Percentiles rank a stretch among this genome's conserved stretches.
phyloP scores from a whole-genome alignment of 2,888 invertebrate genomes.

The Dascillus cervinus region DNA sequence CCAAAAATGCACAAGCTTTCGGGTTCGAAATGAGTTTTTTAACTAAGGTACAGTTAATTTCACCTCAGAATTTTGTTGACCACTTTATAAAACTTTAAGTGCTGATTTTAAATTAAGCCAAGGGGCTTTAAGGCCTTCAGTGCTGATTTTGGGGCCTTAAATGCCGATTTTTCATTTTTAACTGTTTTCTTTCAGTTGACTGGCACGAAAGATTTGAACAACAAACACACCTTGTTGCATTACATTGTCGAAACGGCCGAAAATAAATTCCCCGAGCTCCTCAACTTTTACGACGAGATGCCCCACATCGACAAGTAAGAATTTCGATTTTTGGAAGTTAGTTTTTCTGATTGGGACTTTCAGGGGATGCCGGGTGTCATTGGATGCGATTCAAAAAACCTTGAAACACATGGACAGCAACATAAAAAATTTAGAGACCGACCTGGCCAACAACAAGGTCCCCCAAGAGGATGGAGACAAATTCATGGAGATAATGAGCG shows the following conservation, averaged over 20 bases:
- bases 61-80: no score
- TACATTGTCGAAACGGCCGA: conserved; percentile 86
- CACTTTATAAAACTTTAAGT: neutral
- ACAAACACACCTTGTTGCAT: conserved; percentile 87
- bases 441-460: conserved; percentile 75
- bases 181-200: conserved; percentile 54
- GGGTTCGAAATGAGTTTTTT: conserved; percentile 96
- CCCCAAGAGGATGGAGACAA: conserved; percentile 75
- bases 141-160: no score
- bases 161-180: no score
- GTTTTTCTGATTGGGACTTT: conserved; percentile 9
- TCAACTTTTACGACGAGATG: conserved; percentile 79
- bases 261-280: conserved; percentile 76
- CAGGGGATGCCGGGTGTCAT: conserved; percentile 77
- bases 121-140: no score
- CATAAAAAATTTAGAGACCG: conserved; percentile 82
- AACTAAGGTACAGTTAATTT: conserved; percentile 89
- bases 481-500: conserved; percentile 82
- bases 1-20: conserved; percentile 86
- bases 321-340: conserved; percentile 1
- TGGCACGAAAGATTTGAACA: conserved; percentile 88
- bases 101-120: no score
- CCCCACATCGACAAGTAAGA: conserved; percentile 73
- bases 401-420: conserved; percentile 81
- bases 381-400: conserved; percentile 73